phyloP scores from a whole-genome alignment of 2,113 vertebrate genomes.

The Indri indri region DNA sequence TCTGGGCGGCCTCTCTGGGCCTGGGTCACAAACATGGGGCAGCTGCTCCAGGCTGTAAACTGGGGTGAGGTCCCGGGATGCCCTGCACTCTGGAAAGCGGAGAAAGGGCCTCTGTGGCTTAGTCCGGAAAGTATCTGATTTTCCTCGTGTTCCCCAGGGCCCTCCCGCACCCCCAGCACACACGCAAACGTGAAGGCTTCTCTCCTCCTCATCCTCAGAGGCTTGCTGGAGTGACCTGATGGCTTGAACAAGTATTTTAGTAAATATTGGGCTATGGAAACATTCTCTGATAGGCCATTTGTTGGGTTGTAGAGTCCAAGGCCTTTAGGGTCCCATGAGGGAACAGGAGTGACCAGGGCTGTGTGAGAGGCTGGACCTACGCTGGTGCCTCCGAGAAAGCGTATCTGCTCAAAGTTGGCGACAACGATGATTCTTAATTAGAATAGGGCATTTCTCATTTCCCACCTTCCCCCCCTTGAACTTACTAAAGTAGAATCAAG shows the following conservation, averaged over 20 bases:
- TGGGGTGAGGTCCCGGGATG: background rate
- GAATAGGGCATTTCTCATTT: background rate
- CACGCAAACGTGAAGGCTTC: background rate
- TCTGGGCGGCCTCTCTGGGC: background rate
- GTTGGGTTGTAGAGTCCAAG: background rate
- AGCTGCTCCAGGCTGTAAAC: background rate
- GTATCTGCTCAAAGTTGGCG: background rate
- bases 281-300: background rate
- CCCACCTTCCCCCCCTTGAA: too few relatives aligned
- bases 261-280: background rate
- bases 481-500: background rate
- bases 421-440: background rate
- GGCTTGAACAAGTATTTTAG: background rate
- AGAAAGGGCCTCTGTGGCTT: background rate
- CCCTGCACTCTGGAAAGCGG: background rate
- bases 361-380: background rate
- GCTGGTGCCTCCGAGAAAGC: background rate
- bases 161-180: background rate
- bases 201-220: background rate
- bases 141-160: too few relatives aligned
- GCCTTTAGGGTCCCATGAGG: fast-evolving
- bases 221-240: too few relatives aligned
- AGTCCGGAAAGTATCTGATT: background rate
- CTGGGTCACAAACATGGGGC: too few relatives aligned
- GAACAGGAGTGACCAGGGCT: background rate